A percentile compares a stretch with the other conserved stretches of the same genome.
These are phyloP conservation scores for Ericerus pela DNA, from an alignment of 1,140 invertebrate genomes.

Conservation along the genomic window DNA sequence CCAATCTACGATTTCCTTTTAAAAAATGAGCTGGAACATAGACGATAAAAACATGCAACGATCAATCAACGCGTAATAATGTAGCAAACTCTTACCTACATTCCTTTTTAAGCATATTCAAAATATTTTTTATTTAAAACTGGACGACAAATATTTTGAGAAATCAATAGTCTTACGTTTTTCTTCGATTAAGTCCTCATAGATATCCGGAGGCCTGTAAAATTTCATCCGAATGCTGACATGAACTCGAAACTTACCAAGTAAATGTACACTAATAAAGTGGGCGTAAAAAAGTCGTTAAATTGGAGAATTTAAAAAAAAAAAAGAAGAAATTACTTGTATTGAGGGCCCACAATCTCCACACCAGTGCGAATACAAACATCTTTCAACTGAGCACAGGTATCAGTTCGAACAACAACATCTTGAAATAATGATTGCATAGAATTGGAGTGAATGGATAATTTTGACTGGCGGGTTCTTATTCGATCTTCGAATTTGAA, in stretches of 20 bases:
- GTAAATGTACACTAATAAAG: background rate
- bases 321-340: background rate
- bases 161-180: background rate
- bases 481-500: background rate
- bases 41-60: too few relatives aligned
- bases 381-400: background rate
- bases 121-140: too few relatives aligned
- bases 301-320: background rate
- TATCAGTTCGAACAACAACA: background rate
- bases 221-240: too few relatives aligned
- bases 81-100: too few relatives aligned
- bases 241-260: too few relatives aligned
- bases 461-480: background rate
- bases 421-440: background rate
- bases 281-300: background rate
- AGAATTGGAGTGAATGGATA: background rate
- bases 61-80: too few relatives aligned
- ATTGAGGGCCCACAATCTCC: background rate
- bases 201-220: background rate
- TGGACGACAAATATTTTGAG: constrained; percentile 3
- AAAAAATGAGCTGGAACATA: too few relatives aligned
- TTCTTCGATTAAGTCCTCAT: background rate
- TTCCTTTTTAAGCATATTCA: too few relatives aligned
- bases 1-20: too few relatives aligned
- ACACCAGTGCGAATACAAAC: background rate